Percentiles rank a stretch among this genome's conserved stretches.
Evolutionary conservation across 2,797 vertebrate genomes (phyloP).

Genomic region (Syngnathus rostellatus): DNA sequence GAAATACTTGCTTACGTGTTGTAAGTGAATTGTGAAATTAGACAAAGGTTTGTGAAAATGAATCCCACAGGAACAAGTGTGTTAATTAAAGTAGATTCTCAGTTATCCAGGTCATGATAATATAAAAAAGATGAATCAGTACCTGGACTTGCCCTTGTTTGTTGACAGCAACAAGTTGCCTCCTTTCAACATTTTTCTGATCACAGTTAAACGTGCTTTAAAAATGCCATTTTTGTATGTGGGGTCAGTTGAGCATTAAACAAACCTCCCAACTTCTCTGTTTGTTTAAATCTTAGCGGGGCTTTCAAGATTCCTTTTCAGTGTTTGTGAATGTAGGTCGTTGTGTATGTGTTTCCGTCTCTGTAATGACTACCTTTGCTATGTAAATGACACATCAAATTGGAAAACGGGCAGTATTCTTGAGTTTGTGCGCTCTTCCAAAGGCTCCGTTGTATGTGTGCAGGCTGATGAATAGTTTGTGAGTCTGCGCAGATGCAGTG

Average conservation of each 20-base stretch:
- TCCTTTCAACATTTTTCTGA: neutral
- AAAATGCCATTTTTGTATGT: neutral
- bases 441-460: slow-evolving; percentile 47
- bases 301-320: slow-evolving; percentile 21
- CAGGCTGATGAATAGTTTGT: slow-evolving; percentile 62
- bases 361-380: slow-evolving; percentile 50
- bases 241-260: neutral
- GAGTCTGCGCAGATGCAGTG: slow-evolving; percentile 58
- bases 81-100: neutral
- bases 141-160: neutral
- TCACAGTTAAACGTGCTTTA: neutral
- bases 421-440: slow-evolving; percentile 32
- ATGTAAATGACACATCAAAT: slow-evolving; percentile 54
- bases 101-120: neutral
- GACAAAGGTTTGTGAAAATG: neutral
- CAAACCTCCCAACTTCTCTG: neutral
- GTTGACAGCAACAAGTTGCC: neutral
- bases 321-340: slow-evolving; percentile 31
- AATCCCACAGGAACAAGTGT: neutral
- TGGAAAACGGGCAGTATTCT: slow-evolving; percentile 42
- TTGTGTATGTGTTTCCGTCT: slow-evolving; percentile 34
- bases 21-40: neutral
- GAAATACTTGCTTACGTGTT: neutral
- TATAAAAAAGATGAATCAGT: neutral
- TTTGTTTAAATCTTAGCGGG: slow-evolving; percentile 8